phyloP scores from a whole-genome alignment of 1,140 invertebrate species.

The Pomacea maculata region DNA sequence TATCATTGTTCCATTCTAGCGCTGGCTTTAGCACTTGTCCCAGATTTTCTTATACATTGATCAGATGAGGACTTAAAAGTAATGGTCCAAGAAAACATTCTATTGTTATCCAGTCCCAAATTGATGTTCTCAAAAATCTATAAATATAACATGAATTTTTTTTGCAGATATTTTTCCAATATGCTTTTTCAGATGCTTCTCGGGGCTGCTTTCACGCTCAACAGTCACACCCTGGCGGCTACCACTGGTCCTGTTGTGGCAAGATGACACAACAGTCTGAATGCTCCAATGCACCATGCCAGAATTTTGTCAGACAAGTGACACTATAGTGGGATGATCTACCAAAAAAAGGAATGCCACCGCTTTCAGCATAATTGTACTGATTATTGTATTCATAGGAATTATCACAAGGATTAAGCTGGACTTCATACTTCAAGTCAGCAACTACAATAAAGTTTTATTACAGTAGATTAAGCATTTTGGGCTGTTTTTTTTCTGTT shows the following conservation, averaged over 20 bases:
- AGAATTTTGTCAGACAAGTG: constrained; percentile 20
- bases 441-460: too few species aligned
- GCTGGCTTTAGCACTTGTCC: too few species aligned
- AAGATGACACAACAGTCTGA: constrained; percentile 26
- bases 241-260: constrained; percentile 32
- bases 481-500: too few species aligned
- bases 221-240: constrained; percentile 19
- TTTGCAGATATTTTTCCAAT: background rate
- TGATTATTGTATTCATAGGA: too few species aligned
- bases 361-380: too few species aligned
- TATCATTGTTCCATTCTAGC: too few species aligned
- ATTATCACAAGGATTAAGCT: too few species aligned
- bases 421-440: too few species aligned
- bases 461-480: too few species aligned
- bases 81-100: background rate
- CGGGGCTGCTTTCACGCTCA: constrained; percentile 23
- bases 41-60: too few species aligned
- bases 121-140: background rate
- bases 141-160: background rate
- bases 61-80: background rate
- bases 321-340: constrained; percentile 7
- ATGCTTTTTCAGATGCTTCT: background rate
- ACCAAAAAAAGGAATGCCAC: too few species aligned
- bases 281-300: constrained; percentile 12
- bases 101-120: background rate